Evolutionary conservation across 1,140 invertebrate species (phyloP).

Genomic region (Choristoneura fumiferana): DNA sequence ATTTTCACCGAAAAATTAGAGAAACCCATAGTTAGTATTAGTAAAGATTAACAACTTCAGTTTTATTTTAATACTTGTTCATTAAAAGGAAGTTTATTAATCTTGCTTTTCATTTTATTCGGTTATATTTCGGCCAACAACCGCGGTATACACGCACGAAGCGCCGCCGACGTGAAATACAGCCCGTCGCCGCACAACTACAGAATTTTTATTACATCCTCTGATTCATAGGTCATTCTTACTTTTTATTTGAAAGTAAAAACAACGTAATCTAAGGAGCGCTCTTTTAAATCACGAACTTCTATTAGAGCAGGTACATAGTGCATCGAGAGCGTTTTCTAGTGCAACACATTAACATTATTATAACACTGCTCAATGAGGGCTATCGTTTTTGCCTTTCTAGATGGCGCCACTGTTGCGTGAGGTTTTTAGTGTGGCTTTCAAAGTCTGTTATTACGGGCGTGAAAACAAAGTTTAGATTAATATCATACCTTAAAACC

Average conservation of each 20-base stretch:
- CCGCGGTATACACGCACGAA: slow-evolving; percentile 12
- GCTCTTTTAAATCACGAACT: neutral
- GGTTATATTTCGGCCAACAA: neutral
- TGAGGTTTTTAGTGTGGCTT: no score
- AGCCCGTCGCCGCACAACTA: slow-evolving; percentile 1
- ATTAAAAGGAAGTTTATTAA: no score
- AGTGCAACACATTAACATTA: neutral
- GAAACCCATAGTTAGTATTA: no score
- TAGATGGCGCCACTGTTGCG: no score
- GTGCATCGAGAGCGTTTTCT: neutral
- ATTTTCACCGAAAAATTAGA: no score
- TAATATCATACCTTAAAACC: no score
- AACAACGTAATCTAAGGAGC: neutral
- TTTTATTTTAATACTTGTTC: no score
- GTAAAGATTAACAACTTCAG: no score
- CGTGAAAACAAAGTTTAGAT: no score
- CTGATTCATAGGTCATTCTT: slow-evolving; percentile 15
- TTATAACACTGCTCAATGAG: neutral
- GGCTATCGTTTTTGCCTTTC: no score
- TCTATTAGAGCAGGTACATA: no score
- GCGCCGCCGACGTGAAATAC: slow-evolving; percentile 11
- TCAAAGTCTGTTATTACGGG: no score
- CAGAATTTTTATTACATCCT: slow-evolving; percentile 18
- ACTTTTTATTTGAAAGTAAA: slow-evolving; percentile 18
- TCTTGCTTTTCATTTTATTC: neutral